A percentile compares a stretch with the other conserved stretches of the same genome.
Conservation (phyloP, 1,140 invertebrate genomes). For the Drosophila yakuba region DNA sequence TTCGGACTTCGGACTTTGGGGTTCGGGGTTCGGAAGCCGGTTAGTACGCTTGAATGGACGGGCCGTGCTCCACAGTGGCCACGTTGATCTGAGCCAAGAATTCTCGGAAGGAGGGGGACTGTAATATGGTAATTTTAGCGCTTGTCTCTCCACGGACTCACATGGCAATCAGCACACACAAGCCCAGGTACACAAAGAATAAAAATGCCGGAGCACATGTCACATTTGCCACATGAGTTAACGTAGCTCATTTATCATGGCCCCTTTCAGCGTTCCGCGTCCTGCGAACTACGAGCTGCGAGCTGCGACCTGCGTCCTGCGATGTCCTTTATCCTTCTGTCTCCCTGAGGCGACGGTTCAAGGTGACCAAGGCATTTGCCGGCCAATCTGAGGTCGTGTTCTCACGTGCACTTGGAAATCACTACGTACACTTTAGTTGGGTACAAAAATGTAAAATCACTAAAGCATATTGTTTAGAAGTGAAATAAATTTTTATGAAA, state of each 20-base stretch:
- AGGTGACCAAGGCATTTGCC: conserved; percentile 58
- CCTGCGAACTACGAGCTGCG: conserved; percentile 2
- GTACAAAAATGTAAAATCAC: neutral
- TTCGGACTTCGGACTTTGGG: neutral
- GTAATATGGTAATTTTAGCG: conserved; percentile 75
- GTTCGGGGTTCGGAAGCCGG: neutral
- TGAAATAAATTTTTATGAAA: too few relatives aligned
- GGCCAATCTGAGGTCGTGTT: conserved; percentile 32
- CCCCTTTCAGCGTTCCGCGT: neutral
- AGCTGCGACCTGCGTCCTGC: conserved; percentile 8
- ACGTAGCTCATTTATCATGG: conserved; percentile 74
- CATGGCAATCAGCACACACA: conserved; percentile 36
- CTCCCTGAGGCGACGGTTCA: conserved; percentile 57
- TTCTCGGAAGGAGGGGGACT: conserved; percentile 5
- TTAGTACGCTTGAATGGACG: conserved; percentile 39
- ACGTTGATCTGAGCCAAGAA: conserved; percentile 33
- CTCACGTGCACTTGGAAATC: conserved; percentile 26
- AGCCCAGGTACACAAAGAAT: conserved; percentile 56
- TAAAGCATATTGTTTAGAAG: too few relatives aligned
- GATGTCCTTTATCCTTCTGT: conserved; percentile 15
- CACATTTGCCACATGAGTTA: conserved; percentile 78
- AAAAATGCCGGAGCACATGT: conserved; percentile 72
- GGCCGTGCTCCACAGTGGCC: conserved; percentile 3
- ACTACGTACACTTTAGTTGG: neutral
- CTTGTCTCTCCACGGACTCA: conserved; percentile 56